These are phyloP conservation scores for Tenebrio molitor DNA, from an alignment of 1,140 invertebrate genomes.

Conservation along the genomic window DNA sequence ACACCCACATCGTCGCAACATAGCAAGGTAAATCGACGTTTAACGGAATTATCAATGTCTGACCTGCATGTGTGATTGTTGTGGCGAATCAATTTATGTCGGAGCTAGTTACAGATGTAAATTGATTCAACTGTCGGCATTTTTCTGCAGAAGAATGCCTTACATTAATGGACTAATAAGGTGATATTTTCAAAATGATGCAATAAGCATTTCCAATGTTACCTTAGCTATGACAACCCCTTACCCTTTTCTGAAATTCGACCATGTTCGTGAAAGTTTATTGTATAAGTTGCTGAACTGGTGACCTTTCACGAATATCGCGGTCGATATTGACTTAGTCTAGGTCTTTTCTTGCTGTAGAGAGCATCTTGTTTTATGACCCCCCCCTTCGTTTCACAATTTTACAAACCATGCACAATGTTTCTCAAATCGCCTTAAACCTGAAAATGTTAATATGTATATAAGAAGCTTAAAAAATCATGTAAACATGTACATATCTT, in stretches of 20 bases:
- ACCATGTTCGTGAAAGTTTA: conserved; percentile 60
- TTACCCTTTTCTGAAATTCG: conserved; percentile 43
- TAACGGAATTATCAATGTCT: conserved; percentile 32
- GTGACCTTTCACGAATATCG: conserved; percentile 49
- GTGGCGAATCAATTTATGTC: conserved; percentile 56
- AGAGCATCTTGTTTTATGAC: conserved; percentile 53
- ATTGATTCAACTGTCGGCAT: conserved; percentile 58
- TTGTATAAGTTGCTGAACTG: conserved; percentile 6
- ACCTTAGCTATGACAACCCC: conserved; percentile 64
- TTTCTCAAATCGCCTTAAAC: conserved; percentile 44
- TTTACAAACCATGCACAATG: conserved; percentile 42
- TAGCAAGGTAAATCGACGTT: conserved; percentile 72
- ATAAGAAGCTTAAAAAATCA: conserved; percentile 38
- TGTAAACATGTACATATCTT: conserved; percentile 40
- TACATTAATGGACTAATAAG: conserved; percentile 55
- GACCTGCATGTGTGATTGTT: conserved; percentile 58
- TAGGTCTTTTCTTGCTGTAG: conserved; percentile 53
- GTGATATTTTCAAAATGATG: conserved; percentile 56
- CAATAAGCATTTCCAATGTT: conserved; percentile 67
- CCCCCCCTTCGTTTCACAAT: conserved; percentile 23
- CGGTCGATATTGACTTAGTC: conserved; percentile 40
- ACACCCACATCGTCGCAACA: conserved; percentile 76
- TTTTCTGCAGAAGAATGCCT: conserved; percentile 48
- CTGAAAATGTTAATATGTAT: conserved; percentile 42
- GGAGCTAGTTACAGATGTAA: conserved; percentile 26